Percentiles rank a stretch among this genome's conserved stretches.
phyloP scores from a whole-genome alignment of 2,797 vertebrate species.

The Notamacropus eugenii region DNA sequence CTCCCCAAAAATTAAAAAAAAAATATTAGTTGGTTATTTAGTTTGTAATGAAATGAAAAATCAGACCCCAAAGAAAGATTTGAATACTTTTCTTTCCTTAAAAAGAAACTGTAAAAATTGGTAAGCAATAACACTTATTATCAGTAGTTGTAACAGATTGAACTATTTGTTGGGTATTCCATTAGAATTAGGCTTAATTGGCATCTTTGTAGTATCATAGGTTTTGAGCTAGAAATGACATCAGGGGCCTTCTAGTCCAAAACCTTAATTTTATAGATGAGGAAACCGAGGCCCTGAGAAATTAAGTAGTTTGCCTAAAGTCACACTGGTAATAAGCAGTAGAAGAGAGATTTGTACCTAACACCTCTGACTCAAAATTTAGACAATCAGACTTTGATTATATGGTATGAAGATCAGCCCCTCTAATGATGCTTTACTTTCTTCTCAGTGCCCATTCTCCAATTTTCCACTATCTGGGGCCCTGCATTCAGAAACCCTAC shows the following conservation, averaged over 20 bases:
- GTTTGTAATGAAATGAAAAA: slow-evolving; percentile 21
- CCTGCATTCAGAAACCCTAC: not conserved
- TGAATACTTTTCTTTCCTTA: not conserved
- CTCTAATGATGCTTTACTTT: not conserved
- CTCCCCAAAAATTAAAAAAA: not conserved
- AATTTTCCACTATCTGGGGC: not conserved
- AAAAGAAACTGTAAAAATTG: not conserved
- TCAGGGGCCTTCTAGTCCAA: not conserved
- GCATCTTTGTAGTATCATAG: not conserved
- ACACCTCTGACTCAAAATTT: not conserved
- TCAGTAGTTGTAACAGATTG: not conserved
- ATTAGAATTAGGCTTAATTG: not conserved
- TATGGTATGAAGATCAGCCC: not conserved
- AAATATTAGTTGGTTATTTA: not conserved
- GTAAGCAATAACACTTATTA: not conserved
- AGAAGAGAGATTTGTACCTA: not conserved
- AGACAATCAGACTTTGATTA: not conserved
- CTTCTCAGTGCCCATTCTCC: not conserved
- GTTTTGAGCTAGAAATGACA: not conserved
- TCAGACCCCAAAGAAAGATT: not conserved
- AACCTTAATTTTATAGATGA: not conserved
- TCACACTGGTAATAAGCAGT: not conserved
- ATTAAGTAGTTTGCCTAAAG: not conserved
- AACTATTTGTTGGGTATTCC: not conserved
- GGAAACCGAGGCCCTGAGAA: not conserved